phyloP scores from a whole-genome alignment of 1,140 invertebrate species.

The Drosophila setifemur region DNA sequence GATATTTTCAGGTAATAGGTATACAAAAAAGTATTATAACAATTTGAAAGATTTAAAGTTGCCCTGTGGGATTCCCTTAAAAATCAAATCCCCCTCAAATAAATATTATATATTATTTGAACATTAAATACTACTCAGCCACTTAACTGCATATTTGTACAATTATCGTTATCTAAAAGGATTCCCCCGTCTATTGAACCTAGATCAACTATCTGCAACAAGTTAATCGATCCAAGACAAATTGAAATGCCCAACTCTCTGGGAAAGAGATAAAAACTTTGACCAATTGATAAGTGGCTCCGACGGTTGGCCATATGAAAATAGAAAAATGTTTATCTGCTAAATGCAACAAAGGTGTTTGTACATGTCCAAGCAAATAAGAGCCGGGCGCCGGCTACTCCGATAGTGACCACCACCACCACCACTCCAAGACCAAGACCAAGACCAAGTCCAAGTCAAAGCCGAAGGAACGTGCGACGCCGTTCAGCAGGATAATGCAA shows the following conservation, averaged over 20 bases:
- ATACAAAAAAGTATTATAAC: too few relatives aligned
- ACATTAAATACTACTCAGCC: not conserved
- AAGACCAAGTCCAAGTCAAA: not conserved
- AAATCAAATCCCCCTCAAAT: too few relatives aligned
- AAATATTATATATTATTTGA: not conserved
- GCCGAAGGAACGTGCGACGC: slow-evolving; percentile 29
- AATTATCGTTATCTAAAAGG: too few relatives aligned
- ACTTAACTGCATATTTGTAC: too few relatives aligned
- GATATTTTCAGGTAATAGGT: too few relatives aligned
- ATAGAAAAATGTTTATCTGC: slow-evolving; percentile 61
- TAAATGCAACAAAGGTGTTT: slow-evolving; percentile 72
- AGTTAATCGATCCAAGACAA: slow-evolving; percentile 59
- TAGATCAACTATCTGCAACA: slow-evolving; percentile 7
- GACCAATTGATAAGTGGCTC: slow-evolving; percentile 59
- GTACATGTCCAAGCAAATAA: slow-evolving; percentile 75
- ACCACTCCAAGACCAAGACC: too few relatives aligned
- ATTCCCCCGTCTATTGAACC: not conserved
- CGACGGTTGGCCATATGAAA: slow-evolving; percentile 9
- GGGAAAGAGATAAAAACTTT: slow-evolving; percentile 34
- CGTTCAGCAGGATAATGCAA: slow-evolving; percentile 65
- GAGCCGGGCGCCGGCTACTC: slow-evolving; percentile 18
- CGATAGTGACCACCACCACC: slow-evolving; percentile 8
- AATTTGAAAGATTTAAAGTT: too few relatives aligned
- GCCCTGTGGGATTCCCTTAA: too few relatives aligned
- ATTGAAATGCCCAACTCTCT: slow-evolving; percentile 53